A percentile compares a stretch with the other conserved stretches of the same genome.
phyloP scores from a whole-genome alignment of 2,888 invertebrate genomes.

The Dryadula phaetusa region DNA sequence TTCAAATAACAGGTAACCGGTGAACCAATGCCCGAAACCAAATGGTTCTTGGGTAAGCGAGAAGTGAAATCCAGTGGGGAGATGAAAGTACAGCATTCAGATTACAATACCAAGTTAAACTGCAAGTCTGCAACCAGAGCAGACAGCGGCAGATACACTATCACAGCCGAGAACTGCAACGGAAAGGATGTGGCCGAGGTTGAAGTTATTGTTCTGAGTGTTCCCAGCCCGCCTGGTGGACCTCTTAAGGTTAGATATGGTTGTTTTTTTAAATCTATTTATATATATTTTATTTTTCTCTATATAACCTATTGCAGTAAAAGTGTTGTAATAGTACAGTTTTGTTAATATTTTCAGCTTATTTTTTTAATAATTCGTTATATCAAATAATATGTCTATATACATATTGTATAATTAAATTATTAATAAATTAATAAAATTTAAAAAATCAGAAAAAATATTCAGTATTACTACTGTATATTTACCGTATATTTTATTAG shows the following conservation, averaged over 20 bases:
- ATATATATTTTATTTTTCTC: not conserved
- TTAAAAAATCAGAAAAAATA: too few species aligned
- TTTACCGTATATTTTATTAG: conserved; percentile 54
- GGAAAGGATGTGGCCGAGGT: conserved; percentile 98
- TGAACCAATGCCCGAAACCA: conserved; percentile 96
- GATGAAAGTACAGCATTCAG: conserved; percentile 90
- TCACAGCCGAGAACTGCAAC: conserved; percentile 96
- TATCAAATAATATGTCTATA: too few species aligned
- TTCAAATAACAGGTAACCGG: conserved; percentile 86
- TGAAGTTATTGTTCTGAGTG: conserved; percentile 94
- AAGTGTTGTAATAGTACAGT: too few species aligned
- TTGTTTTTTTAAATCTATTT: not conserved
- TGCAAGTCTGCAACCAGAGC: conserved; percentile 91
- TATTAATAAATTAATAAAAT: too few species aligned
- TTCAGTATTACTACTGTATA: too few species aligned
- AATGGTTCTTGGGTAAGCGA: conserved; percentile 93
- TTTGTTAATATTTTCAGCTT: too few species aligned
- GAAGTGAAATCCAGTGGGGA: conserved; percentile 90
- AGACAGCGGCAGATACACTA: conserved; percentile 95
- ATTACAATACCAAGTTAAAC: conserved; percentile 93
- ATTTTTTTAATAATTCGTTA: too few species aligned
- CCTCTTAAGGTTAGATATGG: conserved; percentile 91
- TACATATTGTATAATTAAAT: too few species aligned
- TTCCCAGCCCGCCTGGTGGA: conserved; percentile 95
- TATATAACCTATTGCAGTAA: too few species aligned